Evolutionary conservation across 2,888 invertebrate species (phyloP).

Genomic region (Apotomis capreana): DNA sequence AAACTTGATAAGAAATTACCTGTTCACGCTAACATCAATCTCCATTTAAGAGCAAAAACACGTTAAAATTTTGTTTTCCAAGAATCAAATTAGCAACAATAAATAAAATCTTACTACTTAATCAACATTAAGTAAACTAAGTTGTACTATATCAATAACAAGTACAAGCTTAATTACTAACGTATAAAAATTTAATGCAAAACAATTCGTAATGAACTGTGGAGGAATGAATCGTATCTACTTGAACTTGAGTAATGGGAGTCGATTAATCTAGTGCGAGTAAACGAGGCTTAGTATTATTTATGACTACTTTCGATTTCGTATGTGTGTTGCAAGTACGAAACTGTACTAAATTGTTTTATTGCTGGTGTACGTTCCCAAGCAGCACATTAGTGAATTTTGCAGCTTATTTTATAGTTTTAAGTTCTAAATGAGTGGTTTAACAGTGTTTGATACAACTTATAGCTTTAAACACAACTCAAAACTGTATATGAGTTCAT

Average conservation of each 20-base stretch:
- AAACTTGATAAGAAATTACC: constrained; percentile 5
- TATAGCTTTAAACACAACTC: too few relatives aligned
- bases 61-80: constrained; percentile 30
- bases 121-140: constrained; percentile 32
- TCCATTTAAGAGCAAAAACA: constrained; percentile 35
- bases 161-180: constrained; percentile 40
- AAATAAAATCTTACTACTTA: constrained; percentile 35
- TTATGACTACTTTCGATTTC: constrained; percentile 37
- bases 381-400: too few relatives aligned
- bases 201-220: constrained; percentile 38
- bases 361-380: constrained; percentile 6
- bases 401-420: too few relatives aligned
- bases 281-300: constrained; percentile 38
- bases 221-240: constrained; percentile 36
- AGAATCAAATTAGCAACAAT: constrained; percentile 34
- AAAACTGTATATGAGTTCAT: too few relatives aligned
- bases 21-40: constrained; percentile 33
- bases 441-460: too few relatives aligned
- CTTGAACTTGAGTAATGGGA: constrained; percentile 36
- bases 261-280: constrained; percentile 35
- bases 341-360: constrained; percentile 20
- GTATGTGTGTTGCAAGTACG: constrained; percentile 27
- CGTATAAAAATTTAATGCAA: constrained; percentile 39
- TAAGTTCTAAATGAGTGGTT: too few relatives aligned
- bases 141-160: constrained; percentile 31